A percentile compares a stretch with the other conserved stretches of the same genome.
Evolutionary conservation across 2,888 invertebrate species (phyloP).

Genomic region (Thysanoteuthis rhombus): DNA sequence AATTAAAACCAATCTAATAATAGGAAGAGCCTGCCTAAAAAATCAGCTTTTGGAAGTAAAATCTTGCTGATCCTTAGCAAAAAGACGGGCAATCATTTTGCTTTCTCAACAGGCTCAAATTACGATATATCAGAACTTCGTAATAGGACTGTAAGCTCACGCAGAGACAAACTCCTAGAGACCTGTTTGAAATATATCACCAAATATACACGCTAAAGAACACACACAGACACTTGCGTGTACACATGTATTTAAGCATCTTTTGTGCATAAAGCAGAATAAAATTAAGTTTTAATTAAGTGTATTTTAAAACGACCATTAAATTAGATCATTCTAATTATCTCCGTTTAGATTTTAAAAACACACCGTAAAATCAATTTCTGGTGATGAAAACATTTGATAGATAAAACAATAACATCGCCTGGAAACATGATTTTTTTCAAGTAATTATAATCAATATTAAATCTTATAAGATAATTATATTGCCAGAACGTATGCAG

Average conservation of each 20-base stretch:
- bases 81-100: no score
- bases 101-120: no score
- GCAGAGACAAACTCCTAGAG: neutral
- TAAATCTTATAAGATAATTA: neutral
- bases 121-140: neutral
- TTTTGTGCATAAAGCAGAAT: neutral
- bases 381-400: neutral
- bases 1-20: no score
- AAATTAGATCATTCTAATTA: neutral
- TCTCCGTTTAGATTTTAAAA: neutral
- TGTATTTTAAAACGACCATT: neutral
- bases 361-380: neutral
- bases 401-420: neutral
- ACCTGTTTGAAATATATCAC: neutral
- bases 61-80: no score
- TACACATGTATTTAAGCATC: neutral
- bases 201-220: neutral
- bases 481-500: neutral
- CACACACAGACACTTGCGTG: neutral
- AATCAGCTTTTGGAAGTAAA: no score
- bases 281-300: neutral
- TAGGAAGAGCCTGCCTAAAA: no score
- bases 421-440: neutral
- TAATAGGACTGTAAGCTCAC: neutral
- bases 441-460: neutral